Base-by-base conservation (phyloP, 1,140 invertebrate genomes). In the Heliconius nattereri region DNA sequence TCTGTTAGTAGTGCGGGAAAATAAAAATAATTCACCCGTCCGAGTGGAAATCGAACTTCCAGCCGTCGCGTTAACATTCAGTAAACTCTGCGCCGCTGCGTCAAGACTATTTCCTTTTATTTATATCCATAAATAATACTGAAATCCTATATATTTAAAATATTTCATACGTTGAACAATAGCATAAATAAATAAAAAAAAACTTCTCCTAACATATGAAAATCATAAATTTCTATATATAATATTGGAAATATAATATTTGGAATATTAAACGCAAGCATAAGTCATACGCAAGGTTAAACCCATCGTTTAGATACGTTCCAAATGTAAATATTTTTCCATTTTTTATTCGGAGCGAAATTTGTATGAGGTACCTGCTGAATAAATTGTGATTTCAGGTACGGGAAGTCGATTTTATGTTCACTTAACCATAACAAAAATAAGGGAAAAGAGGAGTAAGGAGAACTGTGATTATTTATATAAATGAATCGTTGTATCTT, bases 311-410 rank as follows among this genome's bases (percentile, higher is more conserved):
- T 73, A 73, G 35, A 73, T 45, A 37, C 37, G 35, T 66, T 66
- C 60, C 60, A 49, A 73, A 73, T 73, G 23, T 45, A 45, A 73
- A 37, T 73, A 73, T 73, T 73, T 37, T 16, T n/a, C 32, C n/a
- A 45, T 73, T 37, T 73, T 73, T 73, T 73, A 45, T 66, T 66
- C 60, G 23, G 23, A 7, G 23, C 26, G 13, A 66, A 66, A 66
- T 66, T 66, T 29, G 23, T 66, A 29, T 16, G 26, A 29, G 26
- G 26, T 66, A 66, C 60, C 60, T 26, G n/a, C 60, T 26, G 60
- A 66, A 66, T 66, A 66, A 66, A 66, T 66, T 66, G 60, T 66
- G 9, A 66, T 66, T 13, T 66, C 60, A 29, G 26, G n/a, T 66
- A 29, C 1, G 26, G 11, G 60, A 16, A 29, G n/a, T 29, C 23